Base-by-base conservation (phyloP, 1,140 invertebrate genomes). In the Platyscapa corneri region DNA sequence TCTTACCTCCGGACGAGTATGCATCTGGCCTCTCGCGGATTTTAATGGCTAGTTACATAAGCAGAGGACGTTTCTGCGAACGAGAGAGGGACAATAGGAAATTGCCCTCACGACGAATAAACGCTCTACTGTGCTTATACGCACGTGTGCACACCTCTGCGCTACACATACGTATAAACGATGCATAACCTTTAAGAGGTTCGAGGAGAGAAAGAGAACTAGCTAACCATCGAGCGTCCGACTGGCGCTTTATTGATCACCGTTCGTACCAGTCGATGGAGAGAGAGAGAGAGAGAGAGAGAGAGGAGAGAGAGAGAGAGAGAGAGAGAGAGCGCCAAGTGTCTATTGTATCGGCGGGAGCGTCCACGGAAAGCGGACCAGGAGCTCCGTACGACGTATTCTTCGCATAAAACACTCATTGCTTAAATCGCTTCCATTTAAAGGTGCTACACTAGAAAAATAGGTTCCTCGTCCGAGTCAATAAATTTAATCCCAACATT, bases 341-440 rank as follows among this genome's bases (percentile, higher is more conserved):
- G 86, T 86, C 84, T 78, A 84, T 88, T 88, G 88, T 88, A 83
- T 80, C 75, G 79, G 81, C 82, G 81, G 82, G 37, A 32, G 64
- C 49, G 65, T 46, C 42, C 60, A 74, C 46, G 7, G 70, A 74
- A 42, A 74, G 37, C 27, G 70, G 39, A 12, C 70, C 70, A 74
- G 37, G n/a, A 74, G 30, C n/a, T 70, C 67, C 77, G 82, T 83
- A 53, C 46, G 34, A 78, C n/a, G 76, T 74, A 74, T 74, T 74
- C 42, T 74, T 12, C 70, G 70, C 70, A 74, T 74, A 42, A 74
- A 74, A n/a, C 12, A 74, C 34, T 74, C 70, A 42, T 74, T 74
- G 70, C 70, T 74, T n/a, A 42, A 74, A 74, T 74, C 27, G 70
- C 42, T 27, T 74, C 27, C 37, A 18, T 74, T n/a, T 27, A n/a